Evolutionary conservation across 2,113 vertebrate species (phyloP).

Genomic region (Xiphophorus couchianus): DNA sequence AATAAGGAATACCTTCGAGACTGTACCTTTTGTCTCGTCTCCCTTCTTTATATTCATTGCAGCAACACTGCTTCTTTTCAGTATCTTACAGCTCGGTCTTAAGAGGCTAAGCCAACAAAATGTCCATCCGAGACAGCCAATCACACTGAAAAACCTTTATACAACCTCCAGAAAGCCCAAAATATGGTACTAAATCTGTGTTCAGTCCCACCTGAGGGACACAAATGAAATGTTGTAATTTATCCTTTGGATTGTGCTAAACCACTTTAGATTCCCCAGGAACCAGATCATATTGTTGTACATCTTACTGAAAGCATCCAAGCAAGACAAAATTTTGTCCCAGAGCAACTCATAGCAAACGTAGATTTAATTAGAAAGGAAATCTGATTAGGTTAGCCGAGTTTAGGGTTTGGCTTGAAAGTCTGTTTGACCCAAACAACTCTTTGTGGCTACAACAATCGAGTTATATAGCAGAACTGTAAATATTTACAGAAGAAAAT

Average conservation of each 20-base stretch:
- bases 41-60: neutral
- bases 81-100: neutral
- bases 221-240: neutral
- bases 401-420: constrained; percentile 26
- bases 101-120: neutral
- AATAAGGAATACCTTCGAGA: neutral
- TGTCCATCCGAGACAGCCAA: neutral
- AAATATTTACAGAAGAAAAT: constrained; percentile 50
- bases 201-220: neutral
- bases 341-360: neutral
- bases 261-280: neutral
- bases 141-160: neutral
- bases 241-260: neutral
- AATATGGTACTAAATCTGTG: neutral
- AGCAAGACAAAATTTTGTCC: constrained; percentile 4
- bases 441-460: constrained; percentile 15
- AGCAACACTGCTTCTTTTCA: neutral
- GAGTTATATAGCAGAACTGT: constrained; percentile 15
- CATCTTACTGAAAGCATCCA: neutral
- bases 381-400: constrained; percentile 20
- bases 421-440: constrained; percentile 31
- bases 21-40: neutral
- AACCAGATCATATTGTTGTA: neutral
- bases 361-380: constrained; percentile 10
- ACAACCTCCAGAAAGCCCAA: neutral